These are phyloP conservation scores for Mnemiopsis leidyi DNA, from an alignment of 37 sponge, comb jelly and placozoan genomes.

Conservation along the genomic window DNA sequence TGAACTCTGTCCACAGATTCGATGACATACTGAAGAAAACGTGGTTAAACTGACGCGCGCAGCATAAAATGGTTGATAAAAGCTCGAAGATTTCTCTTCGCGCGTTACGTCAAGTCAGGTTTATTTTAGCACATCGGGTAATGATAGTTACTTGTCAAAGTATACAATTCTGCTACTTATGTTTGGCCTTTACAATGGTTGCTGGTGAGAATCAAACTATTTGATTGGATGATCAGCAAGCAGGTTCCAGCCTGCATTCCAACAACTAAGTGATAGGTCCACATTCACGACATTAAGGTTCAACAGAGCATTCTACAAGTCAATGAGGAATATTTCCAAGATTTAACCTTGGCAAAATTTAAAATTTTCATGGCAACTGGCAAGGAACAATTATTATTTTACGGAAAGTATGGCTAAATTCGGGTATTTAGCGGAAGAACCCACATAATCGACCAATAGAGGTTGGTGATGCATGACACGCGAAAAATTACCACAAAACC, in stretches of 20 bases:
- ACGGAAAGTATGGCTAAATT: no score
- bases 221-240: slow-evolving; percentile 29
- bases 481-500: neutral
- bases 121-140: neutral
- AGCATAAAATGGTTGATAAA: neutral
- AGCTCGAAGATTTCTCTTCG: neutral
- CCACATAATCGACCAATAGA: neutral
- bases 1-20: slow-evolving; percentile 8
- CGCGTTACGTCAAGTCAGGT: slow-evolving; percentile 57
- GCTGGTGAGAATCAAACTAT: slow-evolving; percentile 38
- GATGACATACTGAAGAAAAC: slow-evolving; percentile 29
- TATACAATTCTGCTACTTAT: slow-evolving; percentile 20
- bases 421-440: no score
- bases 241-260: slow-evolving; percentile 11
- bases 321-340: no score
- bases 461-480: neutral
- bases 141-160: slow-evolving; percentile 21
- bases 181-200: slow-evolving; percentile 32
- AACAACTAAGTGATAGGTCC: neutral
- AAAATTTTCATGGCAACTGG: no score
- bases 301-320: no score
- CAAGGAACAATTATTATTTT: no score
- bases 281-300: neutral
- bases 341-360: no score
- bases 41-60: slow-evolving; percentile 48